Evolutionary conservation across 2,888 invertebrate species (phyloP), one percentile per base, ranked within the genome.

Genomic region (Cryptocephalus moraei): DNA sequence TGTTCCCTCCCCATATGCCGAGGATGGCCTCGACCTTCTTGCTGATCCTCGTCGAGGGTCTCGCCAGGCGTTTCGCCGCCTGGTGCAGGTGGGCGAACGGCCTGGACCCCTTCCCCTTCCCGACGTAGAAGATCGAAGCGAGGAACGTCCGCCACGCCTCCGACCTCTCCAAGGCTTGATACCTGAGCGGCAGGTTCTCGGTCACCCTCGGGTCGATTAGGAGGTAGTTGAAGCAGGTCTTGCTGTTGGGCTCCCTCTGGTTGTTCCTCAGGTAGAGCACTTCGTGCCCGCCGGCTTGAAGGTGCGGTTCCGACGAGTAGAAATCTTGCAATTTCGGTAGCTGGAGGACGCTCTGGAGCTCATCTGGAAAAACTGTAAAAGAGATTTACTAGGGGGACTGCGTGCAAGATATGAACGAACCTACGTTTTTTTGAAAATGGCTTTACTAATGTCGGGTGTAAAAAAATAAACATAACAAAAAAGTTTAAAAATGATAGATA

Each of bases 1-100:
- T 73, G 46, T 83, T 82, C 54, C 77, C 75, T 1, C 79, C 75
- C 96, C 96, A 97, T 52, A 97, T 90, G 59, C 89, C 83, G 9
- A 91, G 66, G 49, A 97, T 96, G 46, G 80, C 78, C 48, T 83
- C 77, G 6, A 90, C 75, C 66, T 96, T 94, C 12, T 44, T 41
- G 14, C 36, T 6, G 4, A 36, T n/a, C 32, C 32, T 36, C 36
- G 11, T 11, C 12, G 36, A 36, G 4, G 36, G 11, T 48, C 86
- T 80, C 0, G 96, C 94, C 66, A 94, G 91, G 64, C 91, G 89
- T 22, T 22, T 22, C 48, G 86, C 80, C 0, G 96, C 94, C 66
- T 94, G 91, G 64, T 91, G 89, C 8, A 97, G 75, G 71, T 97
- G 97, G 0, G 84, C 80, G 63, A 91, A 91, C 0, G 96, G 94